Conservation (phyloP, 2,888 invertebrate genomes). For the Xestobium rufovillosum region DNA sequence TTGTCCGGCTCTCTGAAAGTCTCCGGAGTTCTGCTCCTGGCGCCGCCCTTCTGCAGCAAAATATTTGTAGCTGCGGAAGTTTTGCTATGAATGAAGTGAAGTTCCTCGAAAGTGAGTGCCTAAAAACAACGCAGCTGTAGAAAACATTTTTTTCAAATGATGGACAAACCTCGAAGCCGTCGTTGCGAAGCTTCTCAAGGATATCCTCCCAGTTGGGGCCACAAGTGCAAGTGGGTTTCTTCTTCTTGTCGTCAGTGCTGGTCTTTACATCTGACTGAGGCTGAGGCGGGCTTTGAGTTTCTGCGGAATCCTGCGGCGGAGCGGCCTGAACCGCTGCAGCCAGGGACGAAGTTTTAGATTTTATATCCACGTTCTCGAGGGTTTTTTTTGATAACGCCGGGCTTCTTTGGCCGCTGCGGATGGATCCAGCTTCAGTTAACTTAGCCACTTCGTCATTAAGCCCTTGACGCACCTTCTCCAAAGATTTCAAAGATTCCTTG, state of each 20-base stretch:
- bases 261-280: too few relatives aligned
- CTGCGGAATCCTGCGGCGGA: too few relatives aligned
- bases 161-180: constrained; percentile 32
- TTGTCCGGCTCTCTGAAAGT: constrained; percentile 41
- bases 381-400: constrained; percentile 7
- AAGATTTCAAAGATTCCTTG: background rate
- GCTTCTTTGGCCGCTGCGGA: too few relatives aligned
- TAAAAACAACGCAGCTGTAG: constrained; percentile 26
- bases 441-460: too few relatives aligned
- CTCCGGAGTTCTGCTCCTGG: constrained; percentile 39
- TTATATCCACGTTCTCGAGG: constrained; percentile 9
- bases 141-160: constrained; percentile 3
- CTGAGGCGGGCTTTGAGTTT: too few relatives aligned
- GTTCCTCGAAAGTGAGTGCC: constrained; percentile 46
- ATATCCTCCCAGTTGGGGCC: constrained; percentile 20
- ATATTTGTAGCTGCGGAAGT: constrained; percentile 48
- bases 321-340: too few relatives aligned
- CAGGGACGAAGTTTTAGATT: constrained; percentile 1
- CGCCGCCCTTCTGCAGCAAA: constrained; percentile 28
- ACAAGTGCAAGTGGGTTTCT: background rate
- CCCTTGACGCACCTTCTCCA: background rate
- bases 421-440: too few relatives aligned
- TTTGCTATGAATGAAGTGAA: constrained; percentile 49
- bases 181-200: constrained; percentile 27
- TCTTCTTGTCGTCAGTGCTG: constrained; percentile 3